A percentile compares a stretch with the other conserved stretches of the same genome.
Conservation (phyloP, 2,797 vertebrate species). For the Rhinogobio ventralis region DNA sequence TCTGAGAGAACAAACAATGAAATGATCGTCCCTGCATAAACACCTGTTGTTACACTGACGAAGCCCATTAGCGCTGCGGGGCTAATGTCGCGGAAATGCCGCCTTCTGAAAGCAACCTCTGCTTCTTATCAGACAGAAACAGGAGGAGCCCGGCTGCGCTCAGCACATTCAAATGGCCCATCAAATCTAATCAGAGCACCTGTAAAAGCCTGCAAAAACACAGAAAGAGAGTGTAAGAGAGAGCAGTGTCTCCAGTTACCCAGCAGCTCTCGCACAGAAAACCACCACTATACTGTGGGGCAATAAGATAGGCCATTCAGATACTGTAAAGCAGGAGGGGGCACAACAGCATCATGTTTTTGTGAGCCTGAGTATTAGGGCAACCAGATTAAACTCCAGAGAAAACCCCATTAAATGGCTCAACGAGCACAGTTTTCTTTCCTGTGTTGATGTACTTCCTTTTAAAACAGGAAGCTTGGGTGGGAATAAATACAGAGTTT, state of each 20-base stretch:
- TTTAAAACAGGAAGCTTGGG: background rate
- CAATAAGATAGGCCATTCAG: constrained; percentile 35
- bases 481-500: background rate
- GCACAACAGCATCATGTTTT: constrained; percentile 16
- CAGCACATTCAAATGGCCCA: constrained; percentile 78
- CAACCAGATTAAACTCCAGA: background rate
- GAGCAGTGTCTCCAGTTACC: constrained; percentile 58
- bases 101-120: constrained; percentile 59
- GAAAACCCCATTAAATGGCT: background rate
- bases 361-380: background rate
- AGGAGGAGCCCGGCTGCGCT: constrained; percentile 75
- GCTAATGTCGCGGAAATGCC: constrained; percentile 32
- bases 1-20: constrained; percentile 24
- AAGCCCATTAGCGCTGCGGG: constrained; percentile 50
- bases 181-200: constrained; percentile 79
- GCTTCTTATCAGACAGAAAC: constrained; percentile 75
- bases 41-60: constrained; percentile 59
- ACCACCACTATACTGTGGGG: constrained; percentile 42
- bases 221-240: constrained; percentile 48
- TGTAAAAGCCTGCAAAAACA: constrained; percentile 66
- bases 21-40: constrained; percentile 36
- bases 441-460: background rate
- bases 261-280: constrained; percentile 49
- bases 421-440: background rate
- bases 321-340: constrained; percentile 30